A percentile compares a stretch with the other conserved stretches of the same genome.
phyloP scores from a whole-genome alignment of 2,888 invertebrate species.

The Agriopis marginaria region DNA sequence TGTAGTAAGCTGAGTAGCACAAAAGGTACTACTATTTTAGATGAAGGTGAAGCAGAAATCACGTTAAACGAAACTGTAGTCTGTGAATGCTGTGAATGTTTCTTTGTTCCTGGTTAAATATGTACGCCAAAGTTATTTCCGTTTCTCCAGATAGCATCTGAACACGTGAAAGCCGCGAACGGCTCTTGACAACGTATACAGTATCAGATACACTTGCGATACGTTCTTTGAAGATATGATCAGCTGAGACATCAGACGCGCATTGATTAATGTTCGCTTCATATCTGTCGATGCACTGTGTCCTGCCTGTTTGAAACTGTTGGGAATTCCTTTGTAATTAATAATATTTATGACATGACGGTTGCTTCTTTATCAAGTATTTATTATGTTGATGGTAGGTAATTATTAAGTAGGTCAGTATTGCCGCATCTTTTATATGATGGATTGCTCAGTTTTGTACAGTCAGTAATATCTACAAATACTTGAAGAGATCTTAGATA shows the following conservation, averaged over 20 bases:
- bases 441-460: not conserved
- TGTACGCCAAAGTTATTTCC: constrained; percentile 15
- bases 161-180: constrained; percentile 15
- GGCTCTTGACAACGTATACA: constrained; percentile 10
- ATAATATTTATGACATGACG: constrained; percentile 12
- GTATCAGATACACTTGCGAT: constrained; percentile 28
- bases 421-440: not conserved
- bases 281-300: constrained; percentile 30
- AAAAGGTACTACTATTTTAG: too few species aligned
- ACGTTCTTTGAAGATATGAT: constrained; percentile 32
- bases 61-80: not conserved
- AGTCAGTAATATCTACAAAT: not conserved
- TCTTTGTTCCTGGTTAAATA: not conserved
- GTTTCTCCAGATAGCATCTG: constrained; percentile 17
- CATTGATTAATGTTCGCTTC: constrained; percentile 28
- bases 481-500: not conserved
- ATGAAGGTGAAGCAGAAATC: not conserved
- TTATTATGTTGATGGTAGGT: constrained; percentile 4
- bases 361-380: constrained; percentile 11
- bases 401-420: constrained; percentile 6
- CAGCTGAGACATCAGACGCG: constrained; percentile 25
- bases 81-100: not conserved
- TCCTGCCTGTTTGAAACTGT: constrained; percentile 16
- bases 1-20: too few species aligned
- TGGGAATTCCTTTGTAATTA: constrained; percentile 30